These are phyloP conservation scores for Sphaerodactylus townsendi DNA, from an alignment of 2,113 vertebrate species.

Conservation along the genomic window DNA sequence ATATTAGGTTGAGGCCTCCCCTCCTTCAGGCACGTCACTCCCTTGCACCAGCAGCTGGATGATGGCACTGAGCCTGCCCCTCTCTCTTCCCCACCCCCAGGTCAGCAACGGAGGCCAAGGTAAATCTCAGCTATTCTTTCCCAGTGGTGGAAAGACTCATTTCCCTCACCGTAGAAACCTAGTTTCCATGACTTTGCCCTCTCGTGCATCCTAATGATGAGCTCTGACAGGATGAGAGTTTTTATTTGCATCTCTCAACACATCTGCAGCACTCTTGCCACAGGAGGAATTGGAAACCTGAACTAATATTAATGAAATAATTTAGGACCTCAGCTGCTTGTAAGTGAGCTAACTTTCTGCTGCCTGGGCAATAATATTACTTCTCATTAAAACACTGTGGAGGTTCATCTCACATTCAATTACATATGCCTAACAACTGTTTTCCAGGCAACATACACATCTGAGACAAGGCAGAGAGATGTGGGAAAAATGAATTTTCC, in stretches of 20 bases:
- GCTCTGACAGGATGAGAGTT: conserved; percentile 34
- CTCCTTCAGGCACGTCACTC: too few species aligned
- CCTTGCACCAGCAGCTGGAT: too few species aligned
- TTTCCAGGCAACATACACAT: conserved; percentile 46
- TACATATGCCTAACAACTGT: conserved; percentile 51
- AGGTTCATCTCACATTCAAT: conserved; percentile 77
- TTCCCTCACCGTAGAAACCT: conserved; percentile 51
- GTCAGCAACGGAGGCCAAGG: too few species aligned
- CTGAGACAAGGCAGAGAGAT: conserved; percentile 33
- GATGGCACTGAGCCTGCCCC: too few species aligned
- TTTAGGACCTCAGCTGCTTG: conserved; percentile 71
- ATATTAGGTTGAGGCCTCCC: too few species aligned
- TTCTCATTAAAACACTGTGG: conserved; percentile 70
- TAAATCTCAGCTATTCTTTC: too few species aligned
- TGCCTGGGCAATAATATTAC: conserved; percentile 63
- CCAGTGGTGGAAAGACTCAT: conserved; percentile 38
- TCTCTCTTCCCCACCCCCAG: too few species aligned
- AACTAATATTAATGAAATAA: conserved; percentile 87
- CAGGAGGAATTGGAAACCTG: conserved; percentile 67
- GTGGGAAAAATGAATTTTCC: background rate
- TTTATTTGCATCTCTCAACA: conserved; percentile 62
- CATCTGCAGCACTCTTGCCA: conserved; percentile 65
- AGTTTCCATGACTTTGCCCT: conserved; percentile 39
- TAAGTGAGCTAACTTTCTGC: conserved; percentile 65
- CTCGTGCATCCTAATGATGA: conserved; percentile 51